Base-by-base conservation (phyloP, 2,888 invertebrate genomes). In the Yponomeuta malinellus region DNA sequence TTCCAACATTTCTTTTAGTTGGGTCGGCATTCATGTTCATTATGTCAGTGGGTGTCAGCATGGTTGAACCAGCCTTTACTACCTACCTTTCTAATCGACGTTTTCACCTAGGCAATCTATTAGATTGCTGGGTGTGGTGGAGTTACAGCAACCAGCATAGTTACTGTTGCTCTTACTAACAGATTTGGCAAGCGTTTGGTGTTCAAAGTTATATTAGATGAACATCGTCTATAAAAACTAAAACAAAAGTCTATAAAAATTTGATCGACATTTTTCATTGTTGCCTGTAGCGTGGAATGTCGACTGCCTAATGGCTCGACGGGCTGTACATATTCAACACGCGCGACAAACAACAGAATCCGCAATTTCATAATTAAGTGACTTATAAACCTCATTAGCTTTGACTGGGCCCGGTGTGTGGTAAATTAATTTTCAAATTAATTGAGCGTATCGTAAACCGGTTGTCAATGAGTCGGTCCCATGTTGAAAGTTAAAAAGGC, bases 361-460 rank as follows among this genome's bases (percentile, higher is more conserved):
- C 6, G 23, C 23, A 48, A 76, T 86, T 87, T 85, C 84, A 82
- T 82, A 86, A 86, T 79, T 78, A 73, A 75, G 52, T 82, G 82
- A 79, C 82, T 83, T 82, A 82, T 77, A 82, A 82, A 85, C 83
- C 84, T 83, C 79, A 82, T 81, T 85, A 83, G 79, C 78, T 78
- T 76, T 77, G 76, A 59, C 84, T 81, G 78, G 79, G 12, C 5
- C 52, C 52, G 52, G 15, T 59, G 52, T 84, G 81, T 83, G 82
- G 79, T 79, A 81, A 85, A 90, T 87, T 87, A 85, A 85, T 87
- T 87, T 87, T 84, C 78, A 85, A 88, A 86, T 86, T 87, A 87
- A 88, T 88, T 86, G 83, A 83, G 83, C 83, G 82, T 85, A 85
- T 83, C 79, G 71, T 79, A 76, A 87, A 90, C 90, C 86, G 88